phyloP scores from a whole-genome alignment of 2,113 vertebrate species.

The Otocyon megalotis region DNA sequence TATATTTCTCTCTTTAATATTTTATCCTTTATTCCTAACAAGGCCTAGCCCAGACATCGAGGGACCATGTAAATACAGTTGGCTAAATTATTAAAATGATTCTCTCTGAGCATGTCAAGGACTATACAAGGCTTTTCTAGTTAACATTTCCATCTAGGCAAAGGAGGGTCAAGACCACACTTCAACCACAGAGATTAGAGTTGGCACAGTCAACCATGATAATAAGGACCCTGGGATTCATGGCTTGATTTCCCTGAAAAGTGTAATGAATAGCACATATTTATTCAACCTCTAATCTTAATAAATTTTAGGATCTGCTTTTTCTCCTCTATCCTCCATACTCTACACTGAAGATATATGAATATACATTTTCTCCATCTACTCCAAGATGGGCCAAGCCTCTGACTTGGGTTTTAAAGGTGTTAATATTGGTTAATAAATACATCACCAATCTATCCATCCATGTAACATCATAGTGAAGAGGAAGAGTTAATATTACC shows the following conservation, averaged over 20 bases:
- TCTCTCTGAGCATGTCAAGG: constrained; percentile 52
- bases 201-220: background rate
- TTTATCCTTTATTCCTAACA: constrained; percentile 78
- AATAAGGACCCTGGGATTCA: background rate
- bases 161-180: background rate
- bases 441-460: background rate
- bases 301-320: background rate
- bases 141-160: constrained; percentile 43
- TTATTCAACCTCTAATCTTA: background rate
- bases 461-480: background rate
- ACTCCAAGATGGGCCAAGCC: background rate
- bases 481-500: background rate
- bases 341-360: background rate
- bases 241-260: background rate
- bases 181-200: constrained; percentile 23
- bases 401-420: background rate
- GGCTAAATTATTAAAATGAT: constrained; percentile 78
- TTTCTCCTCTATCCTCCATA: background rate
- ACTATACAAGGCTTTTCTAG: constrained; percentile 33
- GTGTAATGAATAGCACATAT: background rate
- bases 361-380: background rate
- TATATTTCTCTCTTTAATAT: constrained; percentile 80
- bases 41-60: constrained; percentile 57
- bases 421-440: background rate
- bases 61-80: constrained; percentile 72